Percentiles rank a stretch among this genome's conserved stretches.
These are phyloP conservation scores for Myanophis thanlyinensis DNA, from an alignment of 2,113 vertebrate genomes.

Conservation along the genomic window DNA sequence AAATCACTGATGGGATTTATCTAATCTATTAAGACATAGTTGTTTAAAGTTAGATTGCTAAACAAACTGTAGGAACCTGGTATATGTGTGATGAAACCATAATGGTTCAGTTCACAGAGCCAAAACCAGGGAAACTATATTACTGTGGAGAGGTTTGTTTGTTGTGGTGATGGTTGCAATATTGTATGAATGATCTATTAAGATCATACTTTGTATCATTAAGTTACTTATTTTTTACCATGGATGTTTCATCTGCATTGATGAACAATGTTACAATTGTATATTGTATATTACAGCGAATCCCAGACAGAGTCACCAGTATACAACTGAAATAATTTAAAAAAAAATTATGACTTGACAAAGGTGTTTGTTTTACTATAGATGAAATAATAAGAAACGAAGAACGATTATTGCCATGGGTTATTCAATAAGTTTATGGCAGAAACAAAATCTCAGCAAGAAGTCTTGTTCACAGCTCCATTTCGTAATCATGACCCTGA, in stretches of 20 bases:
- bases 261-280: not conserved
- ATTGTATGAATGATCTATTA: not conserved
- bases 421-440: not conserved
- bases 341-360: not conserved
- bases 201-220: not conserved
- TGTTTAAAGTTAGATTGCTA: not conserved
- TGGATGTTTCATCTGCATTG: not conserved
- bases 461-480: not conserved
- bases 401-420: not conserved
- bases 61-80: not conserved
- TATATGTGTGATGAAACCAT: not conserved
- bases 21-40: not conserved
- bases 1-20: not conserved
- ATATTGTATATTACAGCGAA: not conserved
- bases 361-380: not conserved
- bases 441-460: not conserved
- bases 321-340: not conserved
- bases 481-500: not conserved
- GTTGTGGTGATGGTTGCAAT: not conserved
- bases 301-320: not conserved
- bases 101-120: not conserved
- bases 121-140: not conserved
- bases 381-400: not conserved
- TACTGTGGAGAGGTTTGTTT: not conserved
- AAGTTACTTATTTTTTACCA: not conserved